phyloP scores from a whole-genome alignment of 1,140 invertebrate genomes.

The Rhizoglyphus robini region DNA sequence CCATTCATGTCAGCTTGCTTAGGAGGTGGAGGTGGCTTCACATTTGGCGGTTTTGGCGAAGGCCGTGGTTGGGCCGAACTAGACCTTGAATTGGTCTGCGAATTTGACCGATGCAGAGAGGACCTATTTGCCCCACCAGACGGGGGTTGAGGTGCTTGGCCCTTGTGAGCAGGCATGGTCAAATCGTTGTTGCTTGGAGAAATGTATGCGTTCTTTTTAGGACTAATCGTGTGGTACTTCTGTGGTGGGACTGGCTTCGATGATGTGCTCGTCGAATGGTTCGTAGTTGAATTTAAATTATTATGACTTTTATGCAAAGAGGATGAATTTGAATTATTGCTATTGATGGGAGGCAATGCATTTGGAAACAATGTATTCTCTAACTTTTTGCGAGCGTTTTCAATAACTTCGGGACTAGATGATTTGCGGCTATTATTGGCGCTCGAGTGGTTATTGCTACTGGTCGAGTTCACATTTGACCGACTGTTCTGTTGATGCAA shows the following conservation, averaged over 20 bases:
- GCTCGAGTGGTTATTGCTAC: neutral
- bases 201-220: neutral
- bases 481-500: neutral
- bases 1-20: neutral
- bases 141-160: slow-evolving; percentile 9
- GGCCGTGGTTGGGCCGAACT: neutral
- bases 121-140: neutral
- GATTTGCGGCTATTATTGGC: neutral
- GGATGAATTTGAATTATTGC: neutral
- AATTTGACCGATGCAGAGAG: slow-evolving; percentile 8
- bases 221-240: neutral
- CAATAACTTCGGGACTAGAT: neutral
- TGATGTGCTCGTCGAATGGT: neutral
- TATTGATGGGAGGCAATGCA: neutral
- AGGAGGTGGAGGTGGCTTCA: slow-evolving; percentile 13
- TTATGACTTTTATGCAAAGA: neutral
- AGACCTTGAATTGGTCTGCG: neutral
- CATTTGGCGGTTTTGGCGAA: neutral
- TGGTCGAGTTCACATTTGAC: neutral
- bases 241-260: neutral
- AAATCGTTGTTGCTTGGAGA: neutral
- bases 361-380: neutral
- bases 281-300: neutral
- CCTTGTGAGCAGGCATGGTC: neutral
- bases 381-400: neutral